These are phyloP conservation scores for Nematopogon swammerdamellus DNA, from an alignment of 2,888 invertebrate species.

Conservation along the genomic window DNA sequence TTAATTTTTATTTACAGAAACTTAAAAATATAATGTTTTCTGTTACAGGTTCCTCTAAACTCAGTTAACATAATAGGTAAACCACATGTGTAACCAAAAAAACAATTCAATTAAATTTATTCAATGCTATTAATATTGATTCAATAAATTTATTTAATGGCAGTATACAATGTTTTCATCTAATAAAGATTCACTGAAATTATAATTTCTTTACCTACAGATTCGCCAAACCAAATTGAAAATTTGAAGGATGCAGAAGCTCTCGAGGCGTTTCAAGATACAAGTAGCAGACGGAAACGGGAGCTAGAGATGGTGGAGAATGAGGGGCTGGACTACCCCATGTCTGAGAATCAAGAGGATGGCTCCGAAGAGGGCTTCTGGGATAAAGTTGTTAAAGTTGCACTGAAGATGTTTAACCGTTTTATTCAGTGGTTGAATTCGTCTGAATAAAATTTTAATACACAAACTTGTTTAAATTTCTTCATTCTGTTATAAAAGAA, in stretches of 20 bases:
- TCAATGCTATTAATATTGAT: too few species aligned
- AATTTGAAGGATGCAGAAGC: not conserved
- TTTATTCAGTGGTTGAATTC: slow-evolving; percentile 48
- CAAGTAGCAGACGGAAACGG: slow-evolving; percentile 11
- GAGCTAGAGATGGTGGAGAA: slow-evolving; percentile 36
- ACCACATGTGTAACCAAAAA: too few species aligned
- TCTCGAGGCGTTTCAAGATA: not conserved
- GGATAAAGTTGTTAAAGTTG: slow-evolving; percentile 42
- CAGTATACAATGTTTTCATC: too few species aligned
- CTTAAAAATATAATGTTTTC: too few species aligned
- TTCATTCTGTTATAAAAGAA: not conserved
- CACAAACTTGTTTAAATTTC: not conserved
- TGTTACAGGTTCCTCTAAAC: too few species aligned
- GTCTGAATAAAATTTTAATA: slow-evolving; percentile 9
- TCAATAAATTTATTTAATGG: too few species aligned
- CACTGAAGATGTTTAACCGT: slow-evolving; percentile 36
- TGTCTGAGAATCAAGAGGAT: slow-evolving; percentile 23
- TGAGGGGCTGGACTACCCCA: slow-evolving; percentile 24
- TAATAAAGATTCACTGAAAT: too few species aligned
- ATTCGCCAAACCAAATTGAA: not conserved
- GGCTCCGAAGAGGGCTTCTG: slow-evolving; percentile 41
- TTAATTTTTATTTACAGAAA: too few species aligned
- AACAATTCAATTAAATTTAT: too few species aligned
- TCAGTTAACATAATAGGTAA: too few species aligned
- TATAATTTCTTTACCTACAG: too few species aligned